Percentiles rank a stretch among this genome's conserved stretches.
These are phyloP conservation scores for Thamnophis elegans DNA, from an alignment of 2,797 vertebrate species.

Conservation along the genomic window DNA sequence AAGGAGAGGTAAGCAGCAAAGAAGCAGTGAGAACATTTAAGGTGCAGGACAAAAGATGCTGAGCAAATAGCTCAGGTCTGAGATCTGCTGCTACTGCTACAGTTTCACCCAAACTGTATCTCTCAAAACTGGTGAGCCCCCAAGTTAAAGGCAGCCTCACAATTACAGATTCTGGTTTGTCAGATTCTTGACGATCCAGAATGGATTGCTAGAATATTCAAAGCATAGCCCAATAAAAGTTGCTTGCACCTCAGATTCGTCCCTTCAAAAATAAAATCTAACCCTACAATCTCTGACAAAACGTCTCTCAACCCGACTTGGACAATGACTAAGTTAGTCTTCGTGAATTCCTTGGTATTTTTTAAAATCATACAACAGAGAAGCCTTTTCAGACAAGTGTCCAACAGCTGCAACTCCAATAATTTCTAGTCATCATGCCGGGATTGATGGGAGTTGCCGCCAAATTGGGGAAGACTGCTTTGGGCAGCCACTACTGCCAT, in stretches of 20 bases:
- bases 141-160: background rate
- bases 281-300: background rate
- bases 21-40: background rate
- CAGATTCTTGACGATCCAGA: background rate
- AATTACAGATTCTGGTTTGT: background rate
- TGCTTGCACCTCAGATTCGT: background rate
- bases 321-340: background rate
- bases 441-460: background rate
- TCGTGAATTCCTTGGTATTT: background rate
- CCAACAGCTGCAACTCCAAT: background rate
- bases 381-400: background rate
- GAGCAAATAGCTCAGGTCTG: background rate
- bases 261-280: background rate
- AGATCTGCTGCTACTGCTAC: background rate
- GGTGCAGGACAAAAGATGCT: background rate
- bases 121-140: background rate
- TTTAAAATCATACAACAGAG: background rate
- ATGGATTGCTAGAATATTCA: background rate
- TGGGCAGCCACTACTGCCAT: background rate
- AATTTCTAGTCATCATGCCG: background rate
- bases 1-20: background rate
- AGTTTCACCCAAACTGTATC: background rate
- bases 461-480: background rate
- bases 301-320: background rate
- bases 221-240: background rate